phyloP scores from a whole-genome alignment of 2,888 invertebrate genomes.

The Drosophila robusta region DNA sequence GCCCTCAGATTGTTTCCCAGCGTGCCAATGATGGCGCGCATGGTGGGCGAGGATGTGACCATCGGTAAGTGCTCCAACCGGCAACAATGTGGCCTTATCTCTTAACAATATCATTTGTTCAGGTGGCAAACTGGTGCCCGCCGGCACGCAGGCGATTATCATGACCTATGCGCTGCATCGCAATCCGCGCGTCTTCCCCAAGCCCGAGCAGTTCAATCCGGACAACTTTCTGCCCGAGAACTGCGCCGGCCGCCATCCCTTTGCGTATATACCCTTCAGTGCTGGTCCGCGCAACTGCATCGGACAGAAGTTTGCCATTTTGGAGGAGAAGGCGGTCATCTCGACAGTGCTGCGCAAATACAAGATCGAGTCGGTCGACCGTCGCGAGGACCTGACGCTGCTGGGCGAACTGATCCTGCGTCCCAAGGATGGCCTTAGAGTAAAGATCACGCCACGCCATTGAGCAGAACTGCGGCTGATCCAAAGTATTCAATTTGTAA shows the following conservation, averaged over 20 bases:
- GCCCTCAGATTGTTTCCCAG: conserved; percentile 89
- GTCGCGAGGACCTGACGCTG: conserved; percentile 86
- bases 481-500: conserved; percentile 74
- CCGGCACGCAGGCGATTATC: conserved; percentile 87
- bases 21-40: conserved; percentile 88
- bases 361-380: conserved; percentile 86
- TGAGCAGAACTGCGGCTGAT: conserved; percentile 43
- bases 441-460: conserved; percentile 85
- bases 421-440: conserved; percentile 87
- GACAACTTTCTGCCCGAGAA: conserved; percentile 90
- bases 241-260: conserved; percentile 87
- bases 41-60: conserved; percentile 86
- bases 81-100: not conserved
- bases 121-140: conserved; percentile 84
- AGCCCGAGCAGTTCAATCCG: conserved; percentile 89
- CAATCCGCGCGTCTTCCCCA: conserved; percentile 88
- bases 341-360: conserved; percentile 87
- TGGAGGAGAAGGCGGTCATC: conserved; percentile 87
- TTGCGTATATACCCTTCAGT: conserved; percentile 89
- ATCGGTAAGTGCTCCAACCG: conserved; percentile 85
- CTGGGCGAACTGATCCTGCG: conserved; percentile 87
- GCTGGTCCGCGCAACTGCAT: conserved; percentile 88
- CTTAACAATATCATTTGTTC: not conserved
- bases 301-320: conserved; percentile 87
- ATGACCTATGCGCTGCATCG: conserved; percentile 89